Evolutionary conservation across 2,797 vertebrate genomes (phyloP), one percentile per base, ranked within the genome.

Genomic region (Pseudomugil gertrudae): DNA sequence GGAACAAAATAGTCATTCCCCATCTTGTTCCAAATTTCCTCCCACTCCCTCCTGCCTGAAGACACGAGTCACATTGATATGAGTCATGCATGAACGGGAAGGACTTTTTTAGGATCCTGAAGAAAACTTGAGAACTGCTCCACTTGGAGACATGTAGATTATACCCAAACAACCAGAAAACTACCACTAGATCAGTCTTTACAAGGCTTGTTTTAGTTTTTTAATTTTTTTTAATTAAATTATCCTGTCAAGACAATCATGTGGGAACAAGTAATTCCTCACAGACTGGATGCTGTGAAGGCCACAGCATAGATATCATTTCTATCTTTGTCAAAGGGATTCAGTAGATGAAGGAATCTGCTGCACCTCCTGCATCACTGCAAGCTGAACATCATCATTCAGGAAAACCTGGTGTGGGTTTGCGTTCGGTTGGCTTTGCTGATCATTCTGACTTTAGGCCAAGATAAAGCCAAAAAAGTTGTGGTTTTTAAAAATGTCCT

Each of bases 1-100:
- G 80, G 78, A 86, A 90, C 88, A 85, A 85, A 90, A 86, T 85
- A 63, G 70, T 86, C 87, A 80, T 75, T 83, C 83, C 80, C 69
- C 80, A 81, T 79, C 80, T 89, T 72, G 83, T 88, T 90, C 86
- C 84, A 87, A 83, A 84, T 84, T 79, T 87, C 86, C 89, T 88
- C 89, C 88, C 85, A 89, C 86, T 76, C 80, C 75, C 69, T 48
- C 72, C 73, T 1, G 33, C 70, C 83, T 84, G 75, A 86, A 86
- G 85, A 78, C 78, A 69, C 88, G 88, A 90, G 82, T 89, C 91
- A 89, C 79, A 62, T 79, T 62, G 29, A 63, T 56, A 61, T 79
- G 69, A 80, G 74, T 83, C 54, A 35, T 67, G 65, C 52, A 43
- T 83, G 69, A 89, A 86, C 76, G 53, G 68, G 54, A 67, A 33